These are phyloP conservation scores for Drosophila saltans DNA, from an alignment of 1,140 invertebrate species.

Conservation along the genomic window DNA sequence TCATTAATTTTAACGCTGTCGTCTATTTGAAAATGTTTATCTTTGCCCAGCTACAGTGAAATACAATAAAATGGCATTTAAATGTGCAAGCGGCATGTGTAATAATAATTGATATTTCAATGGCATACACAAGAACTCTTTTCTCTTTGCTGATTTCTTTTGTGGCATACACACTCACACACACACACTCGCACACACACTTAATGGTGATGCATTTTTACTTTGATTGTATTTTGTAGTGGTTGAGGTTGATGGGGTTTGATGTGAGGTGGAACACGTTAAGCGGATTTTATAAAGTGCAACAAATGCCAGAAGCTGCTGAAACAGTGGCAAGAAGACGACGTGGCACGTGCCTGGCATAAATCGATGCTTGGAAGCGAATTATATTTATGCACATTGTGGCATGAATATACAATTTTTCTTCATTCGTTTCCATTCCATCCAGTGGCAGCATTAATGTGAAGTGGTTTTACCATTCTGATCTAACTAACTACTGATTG, in stretches of 20 bases:
- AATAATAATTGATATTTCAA: constrained; percentile 76
- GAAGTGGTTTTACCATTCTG: constrained; percentile 6
- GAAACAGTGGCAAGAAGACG: constrained; percentile 27
- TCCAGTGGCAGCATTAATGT: constrained; percentile 11
- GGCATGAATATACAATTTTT: constrained; percentile 64
- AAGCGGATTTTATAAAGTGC: constrained; percentile 80
- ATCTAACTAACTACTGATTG: constrained; percentile 11
- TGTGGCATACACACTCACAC: constrained; percentile 29
- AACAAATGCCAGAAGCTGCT: constrained; percentile 74
- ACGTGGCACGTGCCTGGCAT: constrained; percentile 64
- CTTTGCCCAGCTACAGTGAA: constrained; percentile 56
- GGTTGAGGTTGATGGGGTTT: not conserved
- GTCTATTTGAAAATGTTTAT: constrained; percentile 43
- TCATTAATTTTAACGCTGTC: constrained; percentile 55
- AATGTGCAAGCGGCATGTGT: constrained; percentile 52
- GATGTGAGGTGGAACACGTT: constrained; percentile 44
- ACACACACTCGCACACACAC: not conserved
- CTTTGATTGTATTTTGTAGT: constrained; percentile 61
- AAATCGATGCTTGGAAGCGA: constrained; percentile 57
- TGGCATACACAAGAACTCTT: constrained; percentile 23
- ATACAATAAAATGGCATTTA: constrained; percentile 69
- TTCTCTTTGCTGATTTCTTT: constrained; percentile 10
- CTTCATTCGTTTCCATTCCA: not conserved
- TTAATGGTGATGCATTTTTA: constrained; percentile 70
- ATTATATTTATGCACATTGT: constrained; percentile 72